Percentiles rank a stretch among this genome's conserved stretches.
These are phyloP conservation scores for Alectoris magna DNA, from an alignment of 2,797 vertebrate genomes.

Conservation along the genomic window DNA sequence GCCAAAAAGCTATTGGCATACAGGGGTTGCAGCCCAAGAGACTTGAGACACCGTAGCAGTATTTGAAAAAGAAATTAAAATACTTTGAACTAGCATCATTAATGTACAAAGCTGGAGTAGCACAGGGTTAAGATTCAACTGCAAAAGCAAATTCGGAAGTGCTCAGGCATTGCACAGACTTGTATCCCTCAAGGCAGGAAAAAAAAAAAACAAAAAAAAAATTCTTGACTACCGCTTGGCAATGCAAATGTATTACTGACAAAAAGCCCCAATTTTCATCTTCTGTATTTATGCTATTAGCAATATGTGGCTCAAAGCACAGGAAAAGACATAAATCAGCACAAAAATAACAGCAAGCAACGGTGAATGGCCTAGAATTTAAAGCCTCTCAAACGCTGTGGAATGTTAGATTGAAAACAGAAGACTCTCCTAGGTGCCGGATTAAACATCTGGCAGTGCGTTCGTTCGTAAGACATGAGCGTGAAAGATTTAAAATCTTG, in stretches of 20 bases:
- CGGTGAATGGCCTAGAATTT: constrained; percentile 1
- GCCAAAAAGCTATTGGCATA: neutral
- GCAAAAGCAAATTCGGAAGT: constrained; percentile 18
- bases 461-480: neutral
- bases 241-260: neutral
- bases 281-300: constrained; percentile 3
- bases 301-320: constrained; percentile 16
- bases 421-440: neutral
- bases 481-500: neutral
- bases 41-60: neutral
- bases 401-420: constrained; percentile 11
- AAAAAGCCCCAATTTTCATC: neutral
- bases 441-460: constrained; percentile 34
- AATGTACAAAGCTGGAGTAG: neutral
- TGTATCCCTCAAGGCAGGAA: neutral
- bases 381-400: neutral
- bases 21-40: neutral
- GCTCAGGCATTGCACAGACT: neutral
- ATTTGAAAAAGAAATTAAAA: neutral
- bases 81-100: neutral
- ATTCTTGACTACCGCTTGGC: constrained; percentile 46
- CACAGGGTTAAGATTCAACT: neutral
- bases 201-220: neutral
- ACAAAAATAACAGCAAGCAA: neutral
- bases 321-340: constrained; percentile 32